Conservation (phyloP, 1,140 invertebrate species). For the Drosophila chauvacae region DNA sequence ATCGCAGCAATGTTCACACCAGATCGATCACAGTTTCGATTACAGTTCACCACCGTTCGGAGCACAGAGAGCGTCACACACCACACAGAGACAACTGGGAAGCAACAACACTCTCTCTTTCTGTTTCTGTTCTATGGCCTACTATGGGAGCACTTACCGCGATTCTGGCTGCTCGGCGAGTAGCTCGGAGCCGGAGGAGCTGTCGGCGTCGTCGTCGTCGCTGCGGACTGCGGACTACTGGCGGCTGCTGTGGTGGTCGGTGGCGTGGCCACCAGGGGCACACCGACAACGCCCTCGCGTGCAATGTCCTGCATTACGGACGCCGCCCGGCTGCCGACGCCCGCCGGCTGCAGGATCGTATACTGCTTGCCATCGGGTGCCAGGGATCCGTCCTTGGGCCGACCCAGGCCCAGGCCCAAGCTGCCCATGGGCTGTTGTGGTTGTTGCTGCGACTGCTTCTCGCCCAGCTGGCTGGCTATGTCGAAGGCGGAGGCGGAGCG, state of each 20-base stretch:
- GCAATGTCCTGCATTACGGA: slow-evolving; percentile 91
- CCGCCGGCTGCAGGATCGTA: slow-evolving; percentile 92
- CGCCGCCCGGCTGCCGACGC: slow-evolving; percentile 90
- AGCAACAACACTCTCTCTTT: slow-evolving; percentile 24
- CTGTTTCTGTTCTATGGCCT: slow-evolving; percentile 22
- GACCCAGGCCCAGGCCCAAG: background rate
- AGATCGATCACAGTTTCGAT: background rate
- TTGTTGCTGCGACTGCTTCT: slow-evolving; percentile 27
- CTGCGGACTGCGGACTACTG: slow-evolving; percentile 23
- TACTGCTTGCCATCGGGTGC: slow-evolving; percentile 88
- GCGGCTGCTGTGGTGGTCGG: slow-evolving; percentile 56
- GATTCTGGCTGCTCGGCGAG: slow-evolving; percentile 90
- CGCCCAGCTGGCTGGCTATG: slow-evolving; percentile 53
- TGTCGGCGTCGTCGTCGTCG: slow-evolving; percentile 45
- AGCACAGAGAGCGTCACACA: slow-evolving; percentile 6
- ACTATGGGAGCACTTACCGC: slow-evolving; percentile 87
- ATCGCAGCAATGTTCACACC: background rate
- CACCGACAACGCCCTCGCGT: slow-evolving; percentile 87
- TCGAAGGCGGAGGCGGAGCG: slow-evolving; percentile 43
- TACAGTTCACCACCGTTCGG: background rate
- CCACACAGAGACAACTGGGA: slow-evolving; percentile 25
- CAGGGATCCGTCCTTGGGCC: slow-evolving; percentile 18
- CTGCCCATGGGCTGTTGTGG: background rate
- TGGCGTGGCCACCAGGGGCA: slow-evolving; percentile 87
- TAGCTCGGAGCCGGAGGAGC: slow-evolving; percentile 85